Evolutionary conservation across 2,888 invertebrate species (phyloP).

Genomic region (Polyploca ridens): DNA sequence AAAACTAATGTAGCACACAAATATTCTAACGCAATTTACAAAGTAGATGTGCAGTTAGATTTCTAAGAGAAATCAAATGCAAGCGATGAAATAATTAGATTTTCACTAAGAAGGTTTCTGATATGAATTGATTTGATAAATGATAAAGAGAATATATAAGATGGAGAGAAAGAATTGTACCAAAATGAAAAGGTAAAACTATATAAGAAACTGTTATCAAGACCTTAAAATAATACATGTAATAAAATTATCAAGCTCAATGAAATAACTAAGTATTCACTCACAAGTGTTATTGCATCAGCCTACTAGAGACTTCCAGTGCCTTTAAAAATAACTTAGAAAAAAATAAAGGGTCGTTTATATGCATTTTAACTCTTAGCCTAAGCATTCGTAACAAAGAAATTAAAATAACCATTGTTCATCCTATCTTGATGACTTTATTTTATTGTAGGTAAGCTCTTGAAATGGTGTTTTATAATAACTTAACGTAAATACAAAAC

Average conservation of each 20-base stretch:
- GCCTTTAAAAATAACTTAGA: constrained; percentile 23
- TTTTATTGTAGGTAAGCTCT: background rate
- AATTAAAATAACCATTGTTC: background rate
- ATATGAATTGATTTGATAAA: background rate
- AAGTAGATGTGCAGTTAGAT: background rate
- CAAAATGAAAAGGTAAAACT: too few relatives aligned
- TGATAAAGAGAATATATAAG: background rate
- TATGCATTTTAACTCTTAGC: constrained; percentile 25
- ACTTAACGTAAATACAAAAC: too few relatives aligned
- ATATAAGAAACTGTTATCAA: too few relatives aligned
- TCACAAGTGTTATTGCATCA: constrained; percentile 46
- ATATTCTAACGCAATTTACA: background rate
- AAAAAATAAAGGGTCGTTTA: constrained; percentile 26
- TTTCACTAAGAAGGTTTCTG: too few relatives aligned
- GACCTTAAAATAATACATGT: background rate
- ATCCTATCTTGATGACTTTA: background rate
- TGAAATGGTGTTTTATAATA: background rate
- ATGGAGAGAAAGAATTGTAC: background rate
- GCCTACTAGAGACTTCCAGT: constrained; percentile 26
- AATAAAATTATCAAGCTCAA: background rate
- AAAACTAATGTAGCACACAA: background rate
- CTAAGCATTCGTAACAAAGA: background rate
- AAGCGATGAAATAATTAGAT: too few relatives aligned
- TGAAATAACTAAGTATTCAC: constrained; percentile 15
- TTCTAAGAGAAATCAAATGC: background rate